phyloP scores from a whole-genome alignment of 2,113 vertebrate species.

The Oenanthe melanoleuca region DNA sequence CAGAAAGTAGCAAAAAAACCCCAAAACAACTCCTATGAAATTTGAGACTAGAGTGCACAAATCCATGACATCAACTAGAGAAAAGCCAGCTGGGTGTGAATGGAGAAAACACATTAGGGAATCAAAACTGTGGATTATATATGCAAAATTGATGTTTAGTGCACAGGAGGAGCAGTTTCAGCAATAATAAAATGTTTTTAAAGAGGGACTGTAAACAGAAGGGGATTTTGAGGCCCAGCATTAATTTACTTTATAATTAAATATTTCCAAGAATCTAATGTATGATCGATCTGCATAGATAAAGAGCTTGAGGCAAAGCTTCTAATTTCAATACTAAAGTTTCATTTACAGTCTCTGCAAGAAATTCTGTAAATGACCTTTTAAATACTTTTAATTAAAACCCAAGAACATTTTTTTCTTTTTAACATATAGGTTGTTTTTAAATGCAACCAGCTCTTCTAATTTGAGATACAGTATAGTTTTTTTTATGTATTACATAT shows the following conservation, averaged over 20 bases:
- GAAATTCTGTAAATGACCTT: not conserved
- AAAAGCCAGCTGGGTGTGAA: not conserved
- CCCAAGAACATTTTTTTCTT: not conserved
- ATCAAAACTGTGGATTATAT: not conserved
- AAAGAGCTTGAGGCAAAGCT: not conserved
- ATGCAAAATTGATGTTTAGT: not conserved
- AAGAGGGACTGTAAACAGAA: not conserved
- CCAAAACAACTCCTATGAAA: not conserved
- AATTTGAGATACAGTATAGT: not conserved
- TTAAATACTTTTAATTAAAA: not conserved
- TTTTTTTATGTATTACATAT: not conserved
- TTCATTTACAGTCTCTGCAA: not conserved
- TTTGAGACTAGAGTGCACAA: not conserved
- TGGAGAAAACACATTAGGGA: not conserved
- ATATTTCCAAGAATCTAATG: not conserved
- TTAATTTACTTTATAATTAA: not conserved
- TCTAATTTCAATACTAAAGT: not conserved
- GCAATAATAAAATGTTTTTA: not conserved
- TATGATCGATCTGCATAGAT: not conserved
- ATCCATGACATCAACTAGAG: not conserved
- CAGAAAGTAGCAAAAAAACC: not conserved
- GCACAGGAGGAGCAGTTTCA: not conserved
- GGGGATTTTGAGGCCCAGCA: not conserved
- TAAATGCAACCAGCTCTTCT: not conserved
- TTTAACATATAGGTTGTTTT: not conserved